phyloP scores from a whole-genome alignment of 64 coral and sea anemone genomes.

The Hydrozoanthus tunicans region DNA sequence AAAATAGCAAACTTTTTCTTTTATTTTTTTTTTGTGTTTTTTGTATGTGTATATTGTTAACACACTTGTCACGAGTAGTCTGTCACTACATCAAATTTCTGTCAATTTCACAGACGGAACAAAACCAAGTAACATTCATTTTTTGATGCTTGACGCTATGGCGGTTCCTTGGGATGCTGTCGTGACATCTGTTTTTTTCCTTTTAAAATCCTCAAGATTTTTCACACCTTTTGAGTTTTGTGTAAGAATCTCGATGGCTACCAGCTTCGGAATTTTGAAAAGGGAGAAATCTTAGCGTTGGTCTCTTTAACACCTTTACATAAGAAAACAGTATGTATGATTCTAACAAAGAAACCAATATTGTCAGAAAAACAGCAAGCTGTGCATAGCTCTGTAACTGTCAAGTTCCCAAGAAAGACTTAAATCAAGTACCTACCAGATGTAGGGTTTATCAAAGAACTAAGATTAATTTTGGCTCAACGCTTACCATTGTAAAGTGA shows the following conservation, averaged over 20 bases:
- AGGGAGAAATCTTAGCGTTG: slow-evolving; percentile 56
- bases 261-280: slow-evolving; percentile 39
- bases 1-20: too few species aligned
- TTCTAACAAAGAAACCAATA: not conserved
- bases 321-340: slow-evolving; percentile 12
- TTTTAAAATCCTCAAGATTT: not conserved
- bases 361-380: too few species aligned
- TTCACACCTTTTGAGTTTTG: not conserved
- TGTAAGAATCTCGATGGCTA: too few species aligned
- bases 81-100: too few species aligned
- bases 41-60: too few species aligned
- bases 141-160: too few species aligned
- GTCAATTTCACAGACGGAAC: not conserved
- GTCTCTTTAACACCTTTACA: slow-evolving; percentile 45
- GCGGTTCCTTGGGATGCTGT: not conserved
- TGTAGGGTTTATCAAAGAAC: too few species aligned
- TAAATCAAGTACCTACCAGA: too few species aligned
- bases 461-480: too few species aligned
- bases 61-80: too few species aligned
- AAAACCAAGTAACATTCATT: not conserved
- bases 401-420: not conserved
- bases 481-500: not conserved
- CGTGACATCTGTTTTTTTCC: not conserved
- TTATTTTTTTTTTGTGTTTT: too few species aligned
- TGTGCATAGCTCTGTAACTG: not conserved